Conservation (phyloP, 2,888 invertebrate species). For the Lasioglossum pauxillum region DNA sequence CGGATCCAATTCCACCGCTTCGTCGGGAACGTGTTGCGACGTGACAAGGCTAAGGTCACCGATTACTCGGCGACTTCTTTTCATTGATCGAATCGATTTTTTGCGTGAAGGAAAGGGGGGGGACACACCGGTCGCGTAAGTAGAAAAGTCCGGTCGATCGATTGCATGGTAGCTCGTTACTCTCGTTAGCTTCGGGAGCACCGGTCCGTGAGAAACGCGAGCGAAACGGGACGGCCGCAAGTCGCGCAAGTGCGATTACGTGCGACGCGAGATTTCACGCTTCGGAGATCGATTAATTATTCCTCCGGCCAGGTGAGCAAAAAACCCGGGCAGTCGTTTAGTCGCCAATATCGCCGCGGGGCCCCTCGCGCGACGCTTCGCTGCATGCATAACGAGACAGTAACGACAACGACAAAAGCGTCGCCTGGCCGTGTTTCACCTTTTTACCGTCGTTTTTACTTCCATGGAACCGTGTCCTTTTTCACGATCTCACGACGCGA, state of each 20-base stretch:
- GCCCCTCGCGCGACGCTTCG: conserved; percentile 55
- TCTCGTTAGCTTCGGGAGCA: conserved; percentile 36
- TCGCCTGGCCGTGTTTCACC: background rate
- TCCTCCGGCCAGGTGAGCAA: conserved; percentile 40
- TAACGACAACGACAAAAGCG: conserved; percentile 47
- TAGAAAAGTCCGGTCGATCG: conserved; percentile 40
- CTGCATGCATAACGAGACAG: conserved; percentile 63
- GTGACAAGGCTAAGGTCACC: conserved; percentile 3
- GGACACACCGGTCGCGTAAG: background rate
- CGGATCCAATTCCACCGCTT: background rate
- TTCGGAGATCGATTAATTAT: conserved; percentile 71
- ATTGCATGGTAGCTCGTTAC: conserved; percentile 44
- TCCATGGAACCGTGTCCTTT: background rate
- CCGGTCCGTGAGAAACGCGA: conserved; percentile 62
- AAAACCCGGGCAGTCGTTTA: conserved; percentile 47
- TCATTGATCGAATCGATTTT: conserved; percentile 27
- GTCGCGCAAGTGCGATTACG: conserved; percentile 46
- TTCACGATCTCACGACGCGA: conserved; percentile 16
- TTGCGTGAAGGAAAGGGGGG: background rate
- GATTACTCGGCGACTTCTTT: background rate
- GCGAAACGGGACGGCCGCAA: conserved; percentile 45
- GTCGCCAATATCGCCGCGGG: conserved; percentile 46
- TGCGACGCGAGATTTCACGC: conserved; percentile 66
- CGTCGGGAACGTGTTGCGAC: background rate
- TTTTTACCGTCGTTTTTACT: background rate